These are phyloP conservation scores for Axea sp. DNA, from an alignment of 2,888 invertebrate species.

Conservation along the genomic window DNA sequence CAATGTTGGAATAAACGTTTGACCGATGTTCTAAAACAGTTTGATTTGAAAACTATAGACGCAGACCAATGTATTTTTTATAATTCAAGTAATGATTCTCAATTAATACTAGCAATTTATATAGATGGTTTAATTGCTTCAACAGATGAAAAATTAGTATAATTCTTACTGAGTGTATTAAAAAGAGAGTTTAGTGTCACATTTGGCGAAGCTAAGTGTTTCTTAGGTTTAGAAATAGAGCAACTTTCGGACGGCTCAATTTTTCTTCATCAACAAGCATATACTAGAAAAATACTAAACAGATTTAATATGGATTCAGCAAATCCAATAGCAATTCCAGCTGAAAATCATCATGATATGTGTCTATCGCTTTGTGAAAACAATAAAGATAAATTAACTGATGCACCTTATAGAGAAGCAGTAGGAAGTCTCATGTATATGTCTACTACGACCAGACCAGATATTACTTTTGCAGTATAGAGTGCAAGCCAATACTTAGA, in stretches of 20 bases:
- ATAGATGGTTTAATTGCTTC: slow-evolving; percentile 66
- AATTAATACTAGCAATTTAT: slow-evolving; percentile 70
- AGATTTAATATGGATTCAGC: slow-evolving; percentile 34
- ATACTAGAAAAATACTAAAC: slow-evolving; percentile 26
- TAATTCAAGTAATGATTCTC: no score
- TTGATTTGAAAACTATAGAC: slow-evolving; percentile 59
- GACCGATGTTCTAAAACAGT: slow-evolving; percentile 61
- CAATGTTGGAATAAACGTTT: slow-evolving; percentile 72
- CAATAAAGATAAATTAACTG: neutral
- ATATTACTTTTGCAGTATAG: slow-evolving; percentile 51
- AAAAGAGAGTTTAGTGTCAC: slow-evolving; percentile 19
- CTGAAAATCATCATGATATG: slow-evolving; percentile 3
- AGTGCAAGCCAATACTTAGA: slow-evolving; percentile 36
- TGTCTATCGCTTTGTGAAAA: neutral
- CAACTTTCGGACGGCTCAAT: slow-evolving; percentile 26
- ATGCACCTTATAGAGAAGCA: slow-evolving; percentile 54
- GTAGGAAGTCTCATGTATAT: slow-evolving; percentile 59
- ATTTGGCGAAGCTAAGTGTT: slow-evolving; percentile 1
- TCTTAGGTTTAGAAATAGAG: slow-evolving; percentile 11
- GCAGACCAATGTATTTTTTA: slow-evolving; percentile 66
- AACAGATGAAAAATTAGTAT: neutral
- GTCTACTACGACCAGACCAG: slow-evolving; percentile 54
- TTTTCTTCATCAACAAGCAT: slow-evolving; percentile 34
- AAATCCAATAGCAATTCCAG: slow-evolving; percentile 4
- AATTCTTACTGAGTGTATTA: neutral